Conservation (phyloP, 2,113 vertebrate species). For the Steatornis caripensis region DNA sequence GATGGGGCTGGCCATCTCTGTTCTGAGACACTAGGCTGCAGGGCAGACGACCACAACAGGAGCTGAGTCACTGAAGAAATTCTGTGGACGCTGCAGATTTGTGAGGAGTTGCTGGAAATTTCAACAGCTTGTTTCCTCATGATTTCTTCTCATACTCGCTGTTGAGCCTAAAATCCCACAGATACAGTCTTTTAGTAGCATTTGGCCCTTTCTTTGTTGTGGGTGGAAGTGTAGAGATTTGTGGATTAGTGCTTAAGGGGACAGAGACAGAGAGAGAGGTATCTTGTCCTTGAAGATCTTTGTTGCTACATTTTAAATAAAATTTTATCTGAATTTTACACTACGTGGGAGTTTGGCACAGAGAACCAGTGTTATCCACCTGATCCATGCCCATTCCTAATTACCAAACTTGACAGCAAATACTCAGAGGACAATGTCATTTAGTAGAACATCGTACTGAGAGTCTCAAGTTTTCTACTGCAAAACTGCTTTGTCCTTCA, state of each 20-base stretch:
- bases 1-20: neutral
- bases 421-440: neutral
- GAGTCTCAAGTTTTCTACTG: neutral
- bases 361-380: neutral
- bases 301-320: neutral
- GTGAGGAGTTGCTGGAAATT: neutral
- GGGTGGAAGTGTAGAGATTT: neutral
- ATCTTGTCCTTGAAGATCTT: neutral
- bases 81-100: neutral
- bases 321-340: neutral
- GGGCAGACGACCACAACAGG: neutral
- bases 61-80: neutral
- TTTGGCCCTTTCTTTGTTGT: neutral
- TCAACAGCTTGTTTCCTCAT: neutral
- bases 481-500: neutral
- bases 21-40: neutral
- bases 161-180: neutral
- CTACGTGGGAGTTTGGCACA: neutral
- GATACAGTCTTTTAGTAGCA: neutral
- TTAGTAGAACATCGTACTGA: neutral
- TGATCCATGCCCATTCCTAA: neutral
- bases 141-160: neutral
- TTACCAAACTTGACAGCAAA: neutral
- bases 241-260: neutral
- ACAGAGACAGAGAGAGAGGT: neutral